Evolutionary conservation across 1,140 invertebrate species (phyloP), one percentile per base, ranked within the genome.

Genomic region (Hydropsyche tenuis): DNA sequence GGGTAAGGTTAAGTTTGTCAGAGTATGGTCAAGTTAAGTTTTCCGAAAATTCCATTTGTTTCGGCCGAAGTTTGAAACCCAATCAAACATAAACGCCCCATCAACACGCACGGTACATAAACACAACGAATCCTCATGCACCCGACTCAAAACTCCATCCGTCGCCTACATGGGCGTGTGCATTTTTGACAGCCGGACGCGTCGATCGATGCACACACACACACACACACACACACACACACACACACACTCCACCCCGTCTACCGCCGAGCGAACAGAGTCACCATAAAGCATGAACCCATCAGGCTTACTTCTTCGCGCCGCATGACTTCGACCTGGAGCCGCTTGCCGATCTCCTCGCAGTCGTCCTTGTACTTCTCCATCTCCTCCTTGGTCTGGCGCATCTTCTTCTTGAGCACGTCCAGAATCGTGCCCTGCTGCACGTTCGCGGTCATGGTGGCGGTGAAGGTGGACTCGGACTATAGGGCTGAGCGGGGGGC

Each of bases 371-470:
- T 97, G 87, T 95, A 96, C 85, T 94, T 93, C 84, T 98, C 96
- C 91, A 96, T 94, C 88, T 99, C 97, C 83, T 98, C 95, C 87
- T 97, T 97, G 75, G 97, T 95, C 83, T 96, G 94, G 79, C 94
- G 90, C 97, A 99, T 99, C 91, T 99, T 99, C 90, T 98, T 97
- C 90, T 99, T 99, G 78, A 99, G 89, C 79, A 97, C 94, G 87
- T 97, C 96, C 81, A 97, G 88, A 77, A 98, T 89, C 79, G 92
- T 92, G 80, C 93, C 93, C 86, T 93, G 91, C 82, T 90, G 91
- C 86, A 93, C 90, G 86, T 92, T 93, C 80, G 92, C 90, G 86
- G 92, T 92, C 93, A 94, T 95, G 86, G 89, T 89, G 81, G 65
- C 12, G 18, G 1, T 69, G 3, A 22, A 23, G 9, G 23, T 27